Conservation (phyloP, 2,113 vertebrate genomes). For the Leptobrachium leishanense region DNA sequence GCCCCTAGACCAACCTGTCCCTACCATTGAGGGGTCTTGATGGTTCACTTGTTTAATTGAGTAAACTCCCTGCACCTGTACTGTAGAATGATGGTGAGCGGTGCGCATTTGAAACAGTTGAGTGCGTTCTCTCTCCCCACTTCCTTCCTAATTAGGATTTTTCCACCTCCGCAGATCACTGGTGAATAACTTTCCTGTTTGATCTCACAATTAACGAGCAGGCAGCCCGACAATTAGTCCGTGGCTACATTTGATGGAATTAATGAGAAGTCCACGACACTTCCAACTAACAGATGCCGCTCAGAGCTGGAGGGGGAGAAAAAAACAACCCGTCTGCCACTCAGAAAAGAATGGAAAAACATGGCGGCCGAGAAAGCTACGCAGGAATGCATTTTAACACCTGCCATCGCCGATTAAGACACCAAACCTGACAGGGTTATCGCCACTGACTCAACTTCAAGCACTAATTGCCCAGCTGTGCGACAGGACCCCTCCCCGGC, state of each 20-base stretch:
- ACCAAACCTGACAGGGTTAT: constrained; percentile 30
- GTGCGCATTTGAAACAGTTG: constrained; percentile 45
- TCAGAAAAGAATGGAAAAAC: not conserved
- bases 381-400: constrained; percentile 38
- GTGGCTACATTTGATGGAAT: constrained; percentile 48
- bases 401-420: constrained; percentile 35
- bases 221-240: constrained; percentile 43
- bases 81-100: constrained; percentile 6
- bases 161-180: constrained; percentile 48
- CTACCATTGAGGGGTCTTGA: not conserved
- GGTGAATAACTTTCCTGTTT: constrained; percentile 45
- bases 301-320: constrained; percentile 1
- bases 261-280: constrained; percentile 43
- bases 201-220: constrained; percentile 47
- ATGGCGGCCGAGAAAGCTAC: constrained; percentile 35
- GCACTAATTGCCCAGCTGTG: constrained; percentile 43
- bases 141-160: constrained; percentile 50
- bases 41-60: constrained; percentile 26
- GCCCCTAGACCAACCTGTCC: not conserved
- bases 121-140: constrained; percentile 27
- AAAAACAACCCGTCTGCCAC: constrained; percentile 30
- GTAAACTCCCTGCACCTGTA: constrained; percentile 29
- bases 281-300: constrained; percentile 41
- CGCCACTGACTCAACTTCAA: constrained; percentile 24
- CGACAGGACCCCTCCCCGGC: not conserved